Evolutionary conservation across 2,797 vertebrate genomes (phyloP), one percentile per base, ranked within the genome.

Genomic region (Acrossocheilus fasciatus): DNA sequence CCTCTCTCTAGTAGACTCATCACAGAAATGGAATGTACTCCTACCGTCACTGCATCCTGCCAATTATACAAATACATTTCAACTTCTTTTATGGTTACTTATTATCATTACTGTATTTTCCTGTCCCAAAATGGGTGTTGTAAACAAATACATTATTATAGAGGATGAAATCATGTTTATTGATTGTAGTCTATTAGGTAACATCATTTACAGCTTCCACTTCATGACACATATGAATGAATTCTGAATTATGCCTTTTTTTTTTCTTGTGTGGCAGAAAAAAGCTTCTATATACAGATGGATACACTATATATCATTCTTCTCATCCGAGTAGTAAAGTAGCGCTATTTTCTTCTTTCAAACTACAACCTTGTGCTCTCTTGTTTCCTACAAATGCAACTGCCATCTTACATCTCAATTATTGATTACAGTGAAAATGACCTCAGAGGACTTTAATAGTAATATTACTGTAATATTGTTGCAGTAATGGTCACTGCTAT

Each of bases 1-100:
- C 62, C 50, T 18, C 82, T 88, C 88, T 84, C 85, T 89, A 91
- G 89, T 91, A 90, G 87, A 86, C 89, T 86, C 92, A 89, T 92
- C 91, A 92, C 86, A 90, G 73, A 93, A 93, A 93, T 92, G 76
- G 82, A 89, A 87, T 87, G 83, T 90, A 87, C 66, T 83, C 36
- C 88, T 89, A 88, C 73, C 73, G 66, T 87, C 85, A 30, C 83
- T 17, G 83, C 79, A 73, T 92, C 86, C 73, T 91, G 86, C 91
- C 92, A 94, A 94, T 94, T 94, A 94, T 86, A 91, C 88, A 91
- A 90, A 93, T 90, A 91, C 91, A 88, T 93, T 87, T 91, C 91
- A 83, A 84, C 86, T 90, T 73, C 6, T 73, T 87, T 82, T 89
- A 87, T 88, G 81, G 15, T 50, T 81, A 82, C 91, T 92, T 52